Percentiles rank a stretch among this genome's conserved stretches.
These are phyloP conservation scores for Oceanodroma tethys DNA, from an alignment of 2,113 vertebrate genomes.

Conservation along the genomic window DNA sequence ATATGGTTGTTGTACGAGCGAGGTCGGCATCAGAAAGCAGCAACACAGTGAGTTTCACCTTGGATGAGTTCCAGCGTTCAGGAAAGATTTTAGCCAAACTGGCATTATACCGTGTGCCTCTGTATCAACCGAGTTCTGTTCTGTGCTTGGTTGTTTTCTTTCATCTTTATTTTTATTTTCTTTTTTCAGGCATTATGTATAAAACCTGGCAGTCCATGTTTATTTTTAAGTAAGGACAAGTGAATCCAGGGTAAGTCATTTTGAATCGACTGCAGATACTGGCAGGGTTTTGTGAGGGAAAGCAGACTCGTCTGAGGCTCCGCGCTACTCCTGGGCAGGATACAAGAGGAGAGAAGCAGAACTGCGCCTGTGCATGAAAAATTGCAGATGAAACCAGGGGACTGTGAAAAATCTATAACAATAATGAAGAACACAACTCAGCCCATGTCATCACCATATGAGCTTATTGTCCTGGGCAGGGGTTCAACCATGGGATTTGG, in stretches of 20 bases:
- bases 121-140: neutral
- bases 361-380: neutral
- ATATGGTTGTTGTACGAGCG: accelerated
- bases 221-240: neutral
- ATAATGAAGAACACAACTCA: neutral
- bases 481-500: neutral
- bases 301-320: neutral
- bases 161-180: neutral
- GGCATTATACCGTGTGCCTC: neutral
- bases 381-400: neutral
- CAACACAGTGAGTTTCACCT: neutral
- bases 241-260: accelerated
- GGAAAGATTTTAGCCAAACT: neutral
- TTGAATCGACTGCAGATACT: neutral
- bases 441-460: neutral
- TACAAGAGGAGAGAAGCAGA: neutral
- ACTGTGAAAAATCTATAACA: conserved; percentile 22
- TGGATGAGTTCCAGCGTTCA: neutral
- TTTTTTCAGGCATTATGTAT: neutral
- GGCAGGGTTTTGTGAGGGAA: neutral
- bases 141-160: neutral
- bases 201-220: neutral
- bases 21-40: neutral
- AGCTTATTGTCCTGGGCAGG: conserved; percentile 16
- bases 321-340: neutral